A percentile compares a stretch with the other conserved stretches of the same genome.
Conservation (phyloP, 2,888 invertebrate genomes). For the Monopis laevigella region DNA sequence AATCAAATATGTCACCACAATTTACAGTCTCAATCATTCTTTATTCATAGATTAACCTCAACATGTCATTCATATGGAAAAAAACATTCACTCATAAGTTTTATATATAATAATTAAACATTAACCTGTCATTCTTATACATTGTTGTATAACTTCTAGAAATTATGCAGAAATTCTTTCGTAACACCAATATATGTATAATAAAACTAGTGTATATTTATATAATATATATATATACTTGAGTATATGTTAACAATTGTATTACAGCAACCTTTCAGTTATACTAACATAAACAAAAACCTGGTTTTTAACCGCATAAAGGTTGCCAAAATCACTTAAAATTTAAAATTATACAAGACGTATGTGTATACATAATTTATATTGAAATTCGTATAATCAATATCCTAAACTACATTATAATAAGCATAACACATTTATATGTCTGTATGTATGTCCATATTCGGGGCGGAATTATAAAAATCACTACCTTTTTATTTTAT, state of each 20-base stretch:
- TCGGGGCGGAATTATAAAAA: conserved; percentile 52
- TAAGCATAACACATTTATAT: conserved; percentile 28
- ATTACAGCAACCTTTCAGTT: background rate
- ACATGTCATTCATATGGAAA: too few species aligned
- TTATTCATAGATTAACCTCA: too few species aligned
- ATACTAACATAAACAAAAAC: background rate
- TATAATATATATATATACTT: background rate
- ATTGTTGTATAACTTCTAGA: too few species aligned
- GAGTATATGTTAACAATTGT: background rate
- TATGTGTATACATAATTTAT: background rate
- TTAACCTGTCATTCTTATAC: too few species aligned
- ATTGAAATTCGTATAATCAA: conserved; percentile 4
- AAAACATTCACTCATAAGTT: too few species aligned
- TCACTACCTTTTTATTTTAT: conserved; percentile 47
- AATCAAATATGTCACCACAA: too few species aligned
- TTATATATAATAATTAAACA: too few species aligned
- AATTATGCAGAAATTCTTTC: too few species aligned
- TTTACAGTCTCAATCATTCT: too few species aligned
- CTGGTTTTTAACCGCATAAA: background rate
- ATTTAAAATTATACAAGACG: background rate
- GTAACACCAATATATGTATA: too few species aligned
- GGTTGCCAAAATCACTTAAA: background rate
- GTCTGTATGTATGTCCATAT: conserved; percentile 16
- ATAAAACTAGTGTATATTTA: background rate
- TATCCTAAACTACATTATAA: conserved; percentile 28